Percentiles rank a stretch among this genome's conserved stretches.
These are phyloP conservation scores for Musca domestica DNA, from an alignment of 1,140 invertebrate genomes.

Conservation along the genomic window DNA sequence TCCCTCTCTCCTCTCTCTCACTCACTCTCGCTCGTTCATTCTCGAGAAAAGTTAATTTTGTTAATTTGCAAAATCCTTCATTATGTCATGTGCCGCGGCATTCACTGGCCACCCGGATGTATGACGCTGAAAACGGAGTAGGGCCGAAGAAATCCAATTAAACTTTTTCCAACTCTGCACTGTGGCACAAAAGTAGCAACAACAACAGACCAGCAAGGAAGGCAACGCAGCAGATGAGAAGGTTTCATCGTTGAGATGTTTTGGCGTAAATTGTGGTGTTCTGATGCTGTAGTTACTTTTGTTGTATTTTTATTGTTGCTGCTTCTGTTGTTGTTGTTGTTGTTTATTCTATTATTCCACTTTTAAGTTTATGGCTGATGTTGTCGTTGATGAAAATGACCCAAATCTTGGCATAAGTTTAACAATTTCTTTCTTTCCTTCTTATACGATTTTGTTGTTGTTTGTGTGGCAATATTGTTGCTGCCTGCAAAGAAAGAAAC, in stretches of 20 bases:
- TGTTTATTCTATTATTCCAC: too few species aligned
- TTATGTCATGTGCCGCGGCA: neutral
- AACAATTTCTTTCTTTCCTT: neutral
- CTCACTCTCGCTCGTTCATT: neutral
- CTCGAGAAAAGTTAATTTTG: conserved; percentile 5
- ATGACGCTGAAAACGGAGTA: neutral
- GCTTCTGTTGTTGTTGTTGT: neutral
- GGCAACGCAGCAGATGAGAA: neutral
- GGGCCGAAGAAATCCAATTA: conserved; percentile 13
- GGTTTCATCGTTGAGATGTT: neutral
- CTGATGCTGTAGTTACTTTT: neutral
- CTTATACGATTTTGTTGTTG: neutral
- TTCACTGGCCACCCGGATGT: too few species aligned
- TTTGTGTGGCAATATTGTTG: neutral
- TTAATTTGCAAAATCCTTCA: conserved; percentile 13
- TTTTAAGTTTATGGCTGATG: neutral
- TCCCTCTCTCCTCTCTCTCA: neutral
- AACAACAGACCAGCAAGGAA: neutral
- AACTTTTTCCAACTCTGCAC: neutral
- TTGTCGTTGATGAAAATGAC: conserved; percentile 18
- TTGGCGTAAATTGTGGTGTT: neutral
- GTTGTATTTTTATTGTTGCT: neutral
- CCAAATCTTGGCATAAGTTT: conserved; percentile 17
- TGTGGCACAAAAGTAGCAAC: neutral
- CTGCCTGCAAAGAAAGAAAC: neutral